Evolutionary conservation across 2,888 invertebrate species (phyloP), one percentile per base, ranked within the genome.

Genomic region (Lithosia quadra): DNA sequence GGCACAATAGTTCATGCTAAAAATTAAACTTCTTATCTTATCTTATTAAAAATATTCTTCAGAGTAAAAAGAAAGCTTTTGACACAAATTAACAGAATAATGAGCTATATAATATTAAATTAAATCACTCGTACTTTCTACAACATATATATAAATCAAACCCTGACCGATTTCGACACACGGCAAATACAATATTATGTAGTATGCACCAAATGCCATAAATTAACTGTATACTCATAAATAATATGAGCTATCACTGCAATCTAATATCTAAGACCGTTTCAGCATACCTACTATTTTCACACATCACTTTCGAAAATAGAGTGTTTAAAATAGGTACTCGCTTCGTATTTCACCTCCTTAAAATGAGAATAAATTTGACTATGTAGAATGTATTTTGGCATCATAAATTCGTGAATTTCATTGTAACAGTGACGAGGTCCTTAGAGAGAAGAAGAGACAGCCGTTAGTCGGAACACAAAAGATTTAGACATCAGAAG

Each of bases 401-500:
- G 76, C 75, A 72, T 75, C 77, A 73, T 73, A 71, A n/a, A 78
- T 77, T 79, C 75, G 79, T 76, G 81, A 85, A 85, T 84, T 85
- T 82, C 76, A 83, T 84, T 82, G 84, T 83, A 75, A 80, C 77
- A 77, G 78, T 82, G 84, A 84, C 82, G 79, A 79, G 79, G 76
- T 65, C 84, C 82, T 79, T 65, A 68, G 88, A 85, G 87, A 86
- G 69, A 73, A 55, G 63, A 39, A n/a, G 68, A 58, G 58, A 3
- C n/a, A 10, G 58, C 33, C 58, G 33, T 74, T 69, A 81, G 81
- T 81, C 78, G 74, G 80, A 85, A 82, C 79, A 87, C 84, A 87
- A 88, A 88, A 84, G 86, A 81, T 85, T 83, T 86, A 81, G 82
- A 77, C 83, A 87, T 86, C 81, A 83, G 78, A 75, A 82, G 82